Percentiles rank a stretch among this genome's conserved stretches.
Conservation (phyloP, 1,140 invertebrate genomes). For the Nasonia vitripennis region DNA sequence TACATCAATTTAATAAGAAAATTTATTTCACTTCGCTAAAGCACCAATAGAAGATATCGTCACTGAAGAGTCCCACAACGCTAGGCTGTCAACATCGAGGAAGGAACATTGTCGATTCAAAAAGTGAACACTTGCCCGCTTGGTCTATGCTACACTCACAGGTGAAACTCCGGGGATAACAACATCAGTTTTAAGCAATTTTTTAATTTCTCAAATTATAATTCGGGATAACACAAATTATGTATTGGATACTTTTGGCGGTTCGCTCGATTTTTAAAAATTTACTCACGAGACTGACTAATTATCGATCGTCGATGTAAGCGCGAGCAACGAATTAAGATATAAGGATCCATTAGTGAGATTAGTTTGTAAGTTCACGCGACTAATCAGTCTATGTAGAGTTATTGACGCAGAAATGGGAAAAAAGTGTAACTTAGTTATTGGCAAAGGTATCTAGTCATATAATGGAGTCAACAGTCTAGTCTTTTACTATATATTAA, state of each 20-base stretch:
- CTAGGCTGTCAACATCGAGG: not conserved
- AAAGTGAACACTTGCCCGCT: not conserved
- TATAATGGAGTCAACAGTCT: not conserved
- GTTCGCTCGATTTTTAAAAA: conserved; percentile 47
- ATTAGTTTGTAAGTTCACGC: conserved; percentile 16
- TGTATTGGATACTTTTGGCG: conserved; percentile 17
- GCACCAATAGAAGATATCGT: not conserved
- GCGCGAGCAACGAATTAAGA: not conserved
- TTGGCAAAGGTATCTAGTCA: not conserved
- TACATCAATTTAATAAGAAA: not conserved
- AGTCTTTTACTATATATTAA: conserved; percentile 22
- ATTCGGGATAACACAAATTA: not conserved
- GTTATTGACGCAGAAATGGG: not conserved
- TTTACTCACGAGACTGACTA: conserved; percentile 20
- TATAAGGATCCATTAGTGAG: conserved; percentile 44
- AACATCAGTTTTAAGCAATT: not conserved
- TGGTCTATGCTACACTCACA: conserved; percentile 10
- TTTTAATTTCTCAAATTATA: not conserved
- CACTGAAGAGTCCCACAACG: not conserved
- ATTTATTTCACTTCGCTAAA: not conserved
- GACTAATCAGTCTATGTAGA: not conserved
- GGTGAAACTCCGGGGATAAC: conserved; percentile 15
- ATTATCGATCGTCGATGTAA: conserved; percentile 24
- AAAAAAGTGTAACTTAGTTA: not conserved
- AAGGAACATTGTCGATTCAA: not conserved